These are phyloP conservation scores for Ammodramus savannarum DNA, from an alignment of 2,113 vertebrate genomes.

Conservation along the genomic window DNA sequence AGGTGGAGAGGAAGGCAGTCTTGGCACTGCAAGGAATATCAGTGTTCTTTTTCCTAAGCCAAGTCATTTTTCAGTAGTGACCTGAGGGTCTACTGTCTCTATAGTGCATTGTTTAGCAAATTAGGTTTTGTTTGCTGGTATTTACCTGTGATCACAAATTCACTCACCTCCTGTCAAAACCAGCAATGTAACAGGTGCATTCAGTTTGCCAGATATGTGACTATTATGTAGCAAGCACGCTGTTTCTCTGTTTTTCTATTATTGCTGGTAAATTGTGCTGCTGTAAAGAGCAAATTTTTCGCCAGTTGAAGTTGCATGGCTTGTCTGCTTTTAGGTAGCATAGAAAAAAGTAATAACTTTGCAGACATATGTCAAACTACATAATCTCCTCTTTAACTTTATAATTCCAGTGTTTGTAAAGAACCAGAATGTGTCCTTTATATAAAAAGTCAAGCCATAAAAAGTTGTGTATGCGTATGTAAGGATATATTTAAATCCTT, in stretches of 20 bases:
- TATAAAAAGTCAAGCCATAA: background rate
- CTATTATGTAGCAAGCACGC: background rate
- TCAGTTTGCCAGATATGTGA: slow-evolving; percentile 15
- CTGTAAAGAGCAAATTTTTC: slow-evolving; percentile 1
- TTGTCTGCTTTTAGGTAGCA: background rate
- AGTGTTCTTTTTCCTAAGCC: background rate
- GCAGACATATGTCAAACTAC: background rate
- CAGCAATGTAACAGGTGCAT: background rate
- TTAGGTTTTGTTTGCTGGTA: background rate
- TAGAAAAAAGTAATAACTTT: background rate
- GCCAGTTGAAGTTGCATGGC: background rate
- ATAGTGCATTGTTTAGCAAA: slow-evolving; percentile 32
- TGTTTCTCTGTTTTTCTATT: background rate
- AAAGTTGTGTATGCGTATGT: background rate
- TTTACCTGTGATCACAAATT: slow-evolving; percentile 28
- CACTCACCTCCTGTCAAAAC: slow-evolving; percentile 35
- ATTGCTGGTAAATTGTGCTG: background rate
- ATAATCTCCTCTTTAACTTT: background rate
- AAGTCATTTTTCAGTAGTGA: slow-evolving; percentile 12
- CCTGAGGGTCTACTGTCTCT: background rate
- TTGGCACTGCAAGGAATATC: background rate
- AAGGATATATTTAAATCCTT: background rate
- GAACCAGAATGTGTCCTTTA: too few species aligned
- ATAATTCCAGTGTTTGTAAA: background rate
- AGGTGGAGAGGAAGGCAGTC: background rate